Evolutionary conservation across 2,888 invertebrate species (phyloP), one percentile per base, ranked within the genome.

Genomic region (Amiota communis): DNA sequence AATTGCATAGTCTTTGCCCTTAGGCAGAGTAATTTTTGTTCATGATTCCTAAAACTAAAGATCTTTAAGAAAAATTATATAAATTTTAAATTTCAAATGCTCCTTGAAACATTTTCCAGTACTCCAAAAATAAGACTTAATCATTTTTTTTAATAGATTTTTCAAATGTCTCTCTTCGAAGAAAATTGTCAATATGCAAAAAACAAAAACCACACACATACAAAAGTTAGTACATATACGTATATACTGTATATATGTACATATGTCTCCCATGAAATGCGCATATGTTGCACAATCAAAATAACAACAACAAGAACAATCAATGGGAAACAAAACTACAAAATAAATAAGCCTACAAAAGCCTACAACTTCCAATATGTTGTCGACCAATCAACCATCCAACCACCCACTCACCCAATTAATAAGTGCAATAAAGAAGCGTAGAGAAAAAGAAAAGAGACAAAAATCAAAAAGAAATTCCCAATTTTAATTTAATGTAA

Each of bases 281-380:
- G 79, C 82, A 83, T 83, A 84, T 84, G 82, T 82, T 83, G 82
- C 81, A 84, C 79, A 80, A 82, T 36, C 36, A 84, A 81, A 72
- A 77, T 74, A 77, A 80, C 36, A 63, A 36, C 36, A 63, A 36
- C 13, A 17, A 59, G 20, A 36, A 63, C 13, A 20, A 46, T n/a
- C n/a, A n/a, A n/a, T n/a, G n/a, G 13, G 11, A 23, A 63, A 8
- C 59, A 83, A 80, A 81, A 84, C 84, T 82, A 84, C 81, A 77
- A 82, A 81, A 77, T 65, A 36, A 63, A 70, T 13, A 67, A 36
- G 53, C 70, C 57, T 12, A 36, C 48, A 36, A 36, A 36, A 6
- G 36, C 3, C 36, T 36, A 6, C 36, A 36, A 36, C 3, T 36
- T 36, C 36, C 36, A 36, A 36, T 36, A 36, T n/a, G n/a, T 36